Conservation (phyloP, 2,888 invertebrate species). For the Parnassius glacialis region DNA sequence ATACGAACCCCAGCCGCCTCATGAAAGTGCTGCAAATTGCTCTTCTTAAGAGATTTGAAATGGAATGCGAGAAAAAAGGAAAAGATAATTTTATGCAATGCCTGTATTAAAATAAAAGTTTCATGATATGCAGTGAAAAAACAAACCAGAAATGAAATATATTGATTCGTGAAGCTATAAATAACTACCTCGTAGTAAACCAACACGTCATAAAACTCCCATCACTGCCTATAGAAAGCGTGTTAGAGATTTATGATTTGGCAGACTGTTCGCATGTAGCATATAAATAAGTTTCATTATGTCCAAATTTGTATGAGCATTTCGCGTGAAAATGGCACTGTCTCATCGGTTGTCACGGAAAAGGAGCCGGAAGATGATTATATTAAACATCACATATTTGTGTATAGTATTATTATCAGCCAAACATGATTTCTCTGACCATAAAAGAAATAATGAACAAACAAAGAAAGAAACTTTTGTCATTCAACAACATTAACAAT, state of each 20-base stretch:
- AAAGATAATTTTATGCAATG: too few relatives aligned
- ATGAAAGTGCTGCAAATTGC: too few relatives aligned
- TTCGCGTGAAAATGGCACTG: constrained; percentile 36
- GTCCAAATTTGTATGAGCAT: constrained; percentile 46
- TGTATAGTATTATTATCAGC: neutral
- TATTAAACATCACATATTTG: neutral
- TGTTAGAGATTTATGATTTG: constrained; percentile 57
- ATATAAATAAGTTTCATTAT: constrained; percentile 54
- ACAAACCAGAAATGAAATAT: neutral
- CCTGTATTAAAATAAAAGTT: too few relatives aligned
- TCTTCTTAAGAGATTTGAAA: too few relatives aligned
- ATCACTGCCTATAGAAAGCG: constrained; percentile 34
- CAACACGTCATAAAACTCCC: constrained; percentile 22
- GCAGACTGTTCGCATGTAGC: constrained; percentile 40
- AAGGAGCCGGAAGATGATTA: constrained; percentile 11
- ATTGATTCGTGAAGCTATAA: neutral
- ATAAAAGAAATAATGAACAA: too few relatives aligned
- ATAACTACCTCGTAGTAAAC: constrained; percentile 1
- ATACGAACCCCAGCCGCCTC: too few relatives aligned
- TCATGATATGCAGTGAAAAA: neutral
- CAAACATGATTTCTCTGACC: too few relatives aligned
- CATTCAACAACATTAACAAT: too few relatives aligned
- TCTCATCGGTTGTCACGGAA: constrained; percentile 38
- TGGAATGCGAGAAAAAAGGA: too few relatives aligned
- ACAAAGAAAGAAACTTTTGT: too few relatives aligned